Evolutionary conservation across 2,888 invertebrate species (phyloP).

Genomic region (Bursaphelenchus okinawaensis): DNA sequence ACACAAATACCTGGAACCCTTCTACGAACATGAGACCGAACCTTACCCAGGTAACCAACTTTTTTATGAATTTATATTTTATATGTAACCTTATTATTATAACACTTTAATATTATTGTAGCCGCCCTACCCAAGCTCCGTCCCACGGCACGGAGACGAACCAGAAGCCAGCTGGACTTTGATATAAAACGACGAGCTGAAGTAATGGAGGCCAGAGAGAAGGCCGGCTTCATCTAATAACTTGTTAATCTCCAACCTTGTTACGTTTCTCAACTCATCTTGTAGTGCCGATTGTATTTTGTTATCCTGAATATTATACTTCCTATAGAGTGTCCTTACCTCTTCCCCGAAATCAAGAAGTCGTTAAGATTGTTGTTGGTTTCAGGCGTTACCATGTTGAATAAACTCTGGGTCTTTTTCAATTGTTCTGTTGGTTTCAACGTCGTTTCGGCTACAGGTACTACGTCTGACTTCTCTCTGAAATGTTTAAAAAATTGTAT

Average conservation of each 20-base stretch:
- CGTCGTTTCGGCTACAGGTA: no score
- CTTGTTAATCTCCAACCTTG: background rate
- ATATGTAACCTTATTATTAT: no score
- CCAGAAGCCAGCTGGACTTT: constrained; percentile 37
- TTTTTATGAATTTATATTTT: no score
- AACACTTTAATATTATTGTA: constrained; percentile 18
- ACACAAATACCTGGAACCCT: constrained; percentile 33
- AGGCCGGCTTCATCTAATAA: background rate
- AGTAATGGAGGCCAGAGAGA: background rate
- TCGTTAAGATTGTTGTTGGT: background rate
- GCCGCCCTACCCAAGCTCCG: constrained; percentile 41
- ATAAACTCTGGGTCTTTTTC: background rate
- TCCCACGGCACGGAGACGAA: constrained; percentile 40
- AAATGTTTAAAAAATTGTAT: no score
- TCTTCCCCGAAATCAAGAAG: background rate
- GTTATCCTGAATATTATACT: background rate
- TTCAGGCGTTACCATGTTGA: background rate
- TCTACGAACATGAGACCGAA: constrained; percentile 26
- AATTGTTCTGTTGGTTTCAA: no score
- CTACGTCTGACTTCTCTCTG: background rate
- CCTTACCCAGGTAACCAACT: constrained; percentile 30
- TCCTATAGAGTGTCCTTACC: background rate
- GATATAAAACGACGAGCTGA: constrained; percentile 8
- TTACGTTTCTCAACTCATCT: background rate
- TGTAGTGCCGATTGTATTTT: background rate